Conservation (phyloP, 2,113 vertebrate species). For the Pterocles orientalis region DNA sequence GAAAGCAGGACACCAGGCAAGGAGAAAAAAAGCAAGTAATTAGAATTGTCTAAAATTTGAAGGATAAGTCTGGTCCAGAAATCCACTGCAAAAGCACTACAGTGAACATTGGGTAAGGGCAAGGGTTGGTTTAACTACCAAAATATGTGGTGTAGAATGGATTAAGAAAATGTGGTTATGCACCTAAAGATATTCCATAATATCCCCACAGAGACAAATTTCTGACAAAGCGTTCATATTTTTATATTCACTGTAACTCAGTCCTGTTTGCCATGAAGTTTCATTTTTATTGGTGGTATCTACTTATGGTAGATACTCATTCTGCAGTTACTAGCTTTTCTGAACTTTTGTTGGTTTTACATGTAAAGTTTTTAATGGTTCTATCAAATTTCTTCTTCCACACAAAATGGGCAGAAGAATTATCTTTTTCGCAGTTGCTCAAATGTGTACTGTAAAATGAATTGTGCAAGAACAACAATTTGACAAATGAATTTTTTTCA, state of each 20-base stretch:
- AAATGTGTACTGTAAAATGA: not conserved
- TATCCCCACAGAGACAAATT: not conserved
- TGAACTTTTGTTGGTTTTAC: not conserved
- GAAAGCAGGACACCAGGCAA: not conserved
- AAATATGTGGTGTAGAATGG: not conserved
- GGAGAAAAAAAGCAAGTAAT: not conserved
- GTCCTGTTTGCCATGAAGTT: not conserved
- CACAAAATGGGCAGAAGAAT: not conserved
- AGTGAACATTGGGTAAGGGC: not conserved
- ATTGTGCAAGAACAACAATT: not conserved
- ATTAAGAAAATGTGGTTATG: not conserved
- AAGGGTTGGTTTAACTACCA: not conserved
- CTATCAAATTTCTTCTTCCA: not conserved
- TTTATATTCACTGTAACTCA: not conserved
- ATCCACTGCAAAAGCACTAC: not conserved
- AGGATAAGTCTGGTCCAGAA: not conserved
- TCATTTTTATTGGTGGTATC: not conserved
- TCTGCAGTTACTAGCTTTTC: not conserved
- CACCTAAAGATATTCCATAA: not conserved
- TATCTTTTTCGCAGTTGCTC: not conserved
- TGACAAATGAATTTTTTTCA: not conserved
- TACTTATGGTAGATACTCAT: not conserved
- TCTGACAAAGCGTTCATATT: not conserved
- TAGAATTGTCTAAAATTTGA: not conserved
- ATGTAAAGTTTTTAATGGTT: not conserved